phyloP scores from a whole-genome alignment of 1,140 invertebrate species.

The Arctopsyche grandis region DNA sequence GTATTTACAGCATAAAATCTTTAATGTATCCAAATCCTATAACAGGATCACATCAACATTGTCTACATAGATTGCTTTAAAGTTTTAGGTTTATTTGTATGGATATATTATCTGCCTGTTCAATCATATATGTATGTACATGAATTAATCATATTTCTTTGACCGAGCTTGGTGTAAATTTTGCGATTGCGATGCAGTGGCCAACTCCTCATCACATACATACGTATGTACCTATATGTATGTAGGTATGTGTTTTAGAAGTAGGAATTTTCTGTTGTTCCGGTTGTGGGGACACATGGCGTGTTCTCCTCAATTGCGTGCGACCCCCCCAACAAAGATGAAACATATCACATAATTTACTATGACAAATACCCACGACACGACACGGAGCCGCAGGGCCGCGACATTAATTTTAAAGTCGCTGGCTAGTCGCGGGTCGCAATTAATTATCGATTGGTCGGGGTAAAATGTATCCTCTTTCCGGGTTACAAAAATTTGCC shows the following conservation, averaged over 20 bases:
- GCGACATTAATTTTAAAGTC: conserved; percentile 51
- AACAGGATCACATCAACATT: too few relatives aligned
- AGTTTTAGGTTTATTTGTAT: too few relatives aligned
- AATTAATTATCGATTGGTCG: conserved; percentile 50
- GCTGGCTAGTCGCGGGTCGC: conserved; percentile 42
- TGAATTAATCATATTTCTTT: too few relatives aligned
- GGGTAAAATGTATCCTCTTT: not conserved
- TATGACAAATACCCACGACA: conserved; percentile 52
- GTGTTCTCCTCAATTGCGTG: conserved; percentile 41
- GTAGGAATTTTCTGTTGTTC: not conserved
- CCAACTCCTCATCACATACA: too few relatives aligned
- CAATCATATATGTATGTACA: too few relatives aligned
- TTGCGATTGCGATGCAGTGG: not conserved
- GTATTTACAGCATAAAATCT: too few relatives aligned
- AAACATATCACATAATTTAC: conserved; percentile 54
- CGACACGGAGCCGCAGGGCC: conserved; percentile 37
- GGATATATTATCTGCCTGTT: too few relatives aligned
- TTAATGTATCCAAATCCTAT: too few relatives aligned
- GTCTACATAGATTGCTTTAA: too few relatives aligned
- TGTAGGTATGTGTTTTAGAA: not conserved
- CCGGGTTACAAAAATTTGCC: too few relatives aligned
- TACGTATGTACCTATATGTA: too few relatives aligned
- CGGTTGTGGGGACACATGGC: conserved; percentile 28
- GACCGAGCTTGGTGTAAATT: not conserved
- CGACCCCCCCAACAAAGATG: conserved; percentile 45